These are phyloP conservation scores for Nesometra sesokonis DNA, from an alignment of 35 echinoderm and acorn worm species.

Conservation along the genomic window DNA sequence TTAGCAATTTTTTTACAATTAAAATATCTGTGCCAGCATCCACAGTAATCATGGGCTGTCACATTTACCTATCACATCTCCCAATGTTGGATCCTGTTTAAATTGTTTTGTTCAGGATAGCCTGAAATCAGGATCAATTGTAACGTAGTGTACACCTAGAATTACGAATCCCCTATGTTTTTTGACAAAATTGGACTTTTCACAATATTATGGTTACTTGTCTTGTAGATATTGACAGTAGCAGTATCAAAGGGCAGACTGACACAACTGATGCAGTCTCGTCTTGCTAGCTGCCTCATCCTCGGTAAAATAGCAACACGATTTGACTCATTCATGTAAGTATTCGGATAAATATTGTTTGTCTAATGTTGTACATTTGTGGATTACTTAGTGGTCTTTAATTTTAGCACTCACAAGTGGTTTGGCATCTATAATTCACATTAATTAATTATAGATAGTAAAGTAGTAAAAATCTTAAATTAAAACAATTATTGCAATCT, in stretches of 20 bases:
- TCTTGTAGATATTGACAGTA: slow-evolving; percentile 69
- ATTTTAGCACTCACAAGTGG: background rate
- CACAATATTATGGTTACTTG: background rate
- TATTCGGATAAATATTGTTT: background rate
- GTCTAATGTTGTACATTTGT: background rate
- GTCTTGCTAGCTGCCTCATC: slow-evolving; percentile 86
- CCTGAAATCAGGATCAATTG: too few relatives aligned
- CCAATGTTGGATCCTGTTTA: too few relatives aligned
- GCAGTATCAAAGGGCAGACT: slow-evolving; percentile 79
- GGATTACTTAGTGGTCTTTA: background rate
- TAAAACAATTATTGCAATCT: too few relatives aligned
- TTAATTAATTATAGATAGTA: background rate
- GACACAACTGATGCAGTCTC: slow-evolving; percentile 74
- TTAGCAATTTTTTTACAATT: too few relatives aligned
- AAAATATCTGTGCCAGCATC: too few relatives aligned
- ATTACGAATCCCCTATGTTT: too few relatives aligned
- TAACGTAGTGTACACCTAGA: too few relatives aligned
- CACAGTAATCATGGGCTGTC: too few relatives aligned
- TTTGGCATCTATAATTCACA: background rate
- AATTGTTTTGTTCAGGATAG: too few relatives aligned
- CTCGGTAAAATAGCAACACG: slow-evolving; percentile 86
- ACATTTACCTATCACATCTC: too few relatives aligned
- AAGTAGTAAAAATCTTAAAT: too few relatives aligned
- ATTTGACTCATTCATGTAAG: slow-evolving; percentile 98
- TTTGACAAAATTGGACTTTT: too few relatives aligned